These are phyloP conservation scores for Coptodon bakossiorum DNA, from an alignment of 2,113 vertebrate species.

Conservation along the genomic window DNA sequence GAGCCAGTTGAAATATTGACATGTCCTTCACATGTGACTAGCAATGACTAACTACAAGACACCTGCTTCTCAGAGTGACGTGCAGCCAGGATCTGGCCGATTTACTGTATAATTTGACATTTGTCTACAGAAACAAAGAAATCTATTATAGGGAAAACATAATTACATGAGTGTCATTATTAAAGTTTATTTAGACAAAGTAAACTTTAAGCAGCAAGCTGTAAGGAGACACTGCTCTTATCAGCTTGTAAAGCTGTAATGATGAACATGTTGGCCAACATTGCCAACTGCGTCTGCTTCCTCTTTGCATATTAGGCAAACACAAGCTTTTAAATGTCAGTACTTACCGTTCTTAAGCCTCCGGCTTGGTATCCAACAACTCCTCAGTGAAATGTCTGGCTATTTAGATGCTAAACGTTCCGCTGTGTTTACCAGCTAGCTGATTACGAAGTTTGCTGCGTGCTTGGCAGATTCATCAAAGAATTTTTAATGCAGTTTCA, in stretches of 20 bases:
- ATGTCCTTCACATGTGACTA: constrained; percentile 2
- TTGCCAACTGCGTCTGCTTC: background rate
- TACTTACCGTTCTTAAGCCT: background rate
- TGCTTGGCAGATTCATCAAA: background rate
- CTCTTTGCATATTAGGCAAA: background rate
- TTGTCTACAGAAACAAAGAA: background rate
- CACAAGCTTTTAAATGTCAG: background rate
- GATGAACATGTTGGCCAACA: background rate
- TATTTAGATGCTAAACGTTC: background rate
- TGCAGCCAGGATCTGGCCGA: background rate
- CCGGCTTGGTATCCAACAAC: background rate
- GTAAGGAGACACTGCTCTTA: background rate
- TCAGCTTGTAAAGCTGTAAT: background rate
- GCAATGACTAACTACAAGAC: background rate
- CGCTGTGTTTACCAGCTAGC: background rate
- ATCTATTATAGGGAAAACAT: background rate
- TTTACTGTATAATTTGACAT: background rate
- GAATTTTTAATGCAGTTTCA: background rate
- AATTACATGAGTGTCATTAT: background rate
- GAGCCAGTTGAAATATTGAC: constrained; percentile 28
- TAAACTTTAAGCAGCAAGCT: background rate
- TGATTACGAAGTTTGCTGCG: background rate
- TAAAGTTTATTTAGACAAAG: background rate
- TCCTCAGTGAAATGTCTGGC: background rate
- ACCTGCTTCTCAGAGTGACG: background rate